Evolutionary conservation across 2,113 vertebrate species (phyloP), one percentile per base, ranked within the genome.

Genomic region (Psammodynastes pulverulentus): DNA sequence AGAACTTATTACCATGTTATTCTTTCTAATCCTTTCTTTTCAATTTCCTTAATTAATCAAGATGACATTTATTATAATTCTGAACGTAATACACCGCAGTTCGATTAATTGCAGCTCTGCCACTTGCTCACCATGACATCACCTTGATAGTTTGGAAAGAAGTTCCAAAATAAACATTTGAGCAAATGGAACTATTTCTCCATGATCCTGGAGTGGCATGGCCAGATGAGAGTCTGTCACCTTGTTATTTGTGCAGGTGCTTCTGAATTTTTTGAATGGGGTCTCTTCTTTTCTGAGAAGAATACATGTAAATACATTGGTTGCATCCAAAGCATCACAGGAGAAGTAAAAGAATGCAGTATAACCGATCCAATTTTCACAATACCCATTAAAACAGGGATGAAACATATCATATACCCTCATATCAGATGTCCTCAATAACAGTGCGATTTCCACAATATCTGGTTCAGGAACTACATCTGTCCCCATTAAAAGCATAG

Each of bases 1-100:
- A 93, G 39, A 95, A 91, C 93, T 96, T 96, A 95, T 94, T 97
- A 94, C 86, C 10, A 51, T 91, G 39, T 94, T 95, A 94, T 90
- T 96, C 10, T 51, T 95, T 90, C 90, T 89, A 67, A 95, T 94
- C 92, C 29, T 90, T 94, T 21, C 79, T 92, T 94, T 96, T 95
- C 5, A 92, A 9, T 92, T 92, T 46, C n/a, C 94, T 96, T 54
- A 91, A 89, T 89, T 92, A 87, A 89, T 72, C 84, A 79, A 91
- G 91, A 46, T 58, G 90, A 52, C 6, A 43, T 93, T 93, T 21
- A 90, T 96, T 94, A 79, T 6, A 21, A 51, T 92, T 90, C 19
- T 84, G 89, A 91, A 84, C 29, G 48, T 85, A 84, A 9, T 93
- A 49, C 26, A 26, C 9, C n/a, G 3, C 29, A 84, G 10, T 12